These are phyloP conservation scores for Cladorhizidae sp. DNA, from an alignment of 37 sponge, comb jelly and placozoan species.

Conservation along the genomic window DNA sequence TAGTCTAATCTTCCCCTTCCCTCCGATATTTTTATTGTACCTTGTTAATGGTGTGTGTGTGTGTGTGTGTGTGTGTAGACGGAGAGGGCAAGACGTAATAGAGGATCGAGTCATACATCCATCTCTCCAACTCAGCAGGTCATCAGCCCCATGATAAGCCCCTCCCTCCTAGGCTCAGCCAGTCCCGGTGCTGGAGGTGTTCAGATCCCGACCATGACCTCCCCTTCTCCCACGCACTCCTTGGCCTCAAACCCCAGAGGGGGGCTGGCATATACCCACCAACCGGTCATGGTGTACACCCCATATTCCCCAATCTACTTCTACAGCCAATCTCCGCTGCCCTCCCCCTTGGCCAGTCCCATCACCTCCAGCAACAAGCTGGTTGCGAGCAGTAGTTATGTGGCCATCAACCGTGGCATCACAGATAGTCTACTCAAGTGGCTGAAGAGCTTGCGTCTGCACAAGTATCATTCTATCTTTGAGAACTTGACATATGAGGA, in stretches of 20 bases:
- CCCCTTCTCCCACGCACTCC: constrained; percentile 29
- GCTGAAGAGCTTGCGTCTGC: constrained; percentile 73
- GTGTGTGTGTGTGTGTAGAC: no score
- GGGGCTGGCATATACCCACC: constrained; percentile 13
- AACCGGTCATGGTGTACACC: not conserved
- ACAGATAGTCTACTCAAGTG: constrained; percentile 54
- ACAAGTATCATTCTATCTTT: constrained; percentile 71
- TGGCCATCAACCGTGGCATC: constrained; percentile 15
- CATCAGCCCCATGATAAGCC: constrained; percentile 20
- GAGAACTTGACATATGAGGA: constrained; percentile 69
- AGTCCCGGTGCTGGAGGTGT: not conserved
- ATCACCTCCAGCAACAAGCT: not conserved
- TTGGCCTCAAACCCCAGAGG: constrained; percentile 1
- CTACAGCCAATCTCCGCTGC: constrained; percentile 23
- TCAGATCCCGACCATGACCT: not conserved
- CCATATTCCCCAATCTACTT: constrained; percentile 8
- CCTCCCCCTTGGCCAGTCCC: constrained; percentile 51
- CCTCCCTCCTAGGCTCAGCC: not conserved
- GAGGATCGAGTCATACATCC: not conserved
- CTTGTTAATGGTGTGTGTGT: no score
- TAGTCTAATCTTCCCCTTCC: no score
- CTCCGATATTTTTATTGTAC: no score
- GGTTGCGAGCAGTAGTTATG: constrained; percentile 18
- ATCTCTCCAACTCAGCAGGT: not conserved
- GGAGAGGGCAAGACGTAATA: no score